Conservation (phyloP, 2,888 invertebrate species). For the Xestobium rufovillosum region DNA sequence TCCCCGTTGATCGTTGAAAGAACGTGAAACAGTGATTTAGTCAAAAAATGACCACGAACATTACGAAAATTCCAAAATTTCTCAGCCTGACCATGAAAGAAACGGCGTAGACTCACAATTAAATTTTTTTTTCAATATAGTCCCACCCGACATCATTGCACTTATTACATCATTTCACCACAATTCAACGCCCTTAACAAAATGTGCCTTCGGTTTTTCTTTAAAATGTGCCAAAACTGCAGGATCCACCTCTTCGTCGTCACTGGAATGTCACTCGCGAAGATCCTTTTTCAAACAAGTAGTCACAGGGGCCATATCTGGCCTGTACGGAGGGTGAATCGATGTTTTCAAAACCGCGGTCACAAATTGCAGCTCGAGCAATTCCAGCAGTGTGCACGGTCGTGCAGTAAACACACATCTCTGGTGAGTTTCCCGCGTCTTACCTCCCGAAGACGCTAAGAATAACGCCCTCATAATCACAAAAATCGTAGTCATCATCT, state of each 20-base stretch:
- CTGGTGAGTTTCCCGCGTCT: no score
- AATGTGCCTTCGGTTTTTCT: neutral
- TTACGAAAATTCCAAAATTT: no score
- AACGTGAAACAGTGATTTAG: no score
- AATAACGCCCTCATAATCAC: neutral
- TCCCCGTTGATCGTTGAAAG: no score
- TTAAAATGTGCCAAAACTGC: slow-evolving; percentile 1
- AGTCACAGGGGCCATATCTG: no score
- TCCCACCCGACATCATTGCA: neutral
- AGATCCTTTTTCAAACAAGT: no score
- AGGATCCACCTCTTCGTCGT: neutral
- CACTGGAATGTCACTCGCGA: slow-evolving; percentile 1
- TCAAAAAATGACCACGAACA: no score
- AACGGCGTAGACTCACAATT: neutral
- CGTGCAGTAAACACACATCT: no score
- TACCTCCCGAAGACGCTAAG: neutral
- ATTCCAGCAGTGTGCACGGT: no score
- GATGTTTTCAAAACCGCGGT: no score
- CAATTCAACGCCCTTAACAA: slow-evolving; percentile 1
- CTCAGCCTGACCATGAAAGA: slow-evolving; percentile 1
- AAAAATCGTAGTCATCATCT: slow-evolving; percentile 2
- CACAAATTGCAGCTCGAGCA: no score
- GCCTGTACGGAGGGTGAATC: no score
- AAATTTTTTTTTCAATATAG: neutral
- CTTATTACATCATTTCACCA: neutral